phyloP scores from a whole-genome alignment of 1,140 invertebrate species.

The Neomicropteryx cornuta region DNA sequence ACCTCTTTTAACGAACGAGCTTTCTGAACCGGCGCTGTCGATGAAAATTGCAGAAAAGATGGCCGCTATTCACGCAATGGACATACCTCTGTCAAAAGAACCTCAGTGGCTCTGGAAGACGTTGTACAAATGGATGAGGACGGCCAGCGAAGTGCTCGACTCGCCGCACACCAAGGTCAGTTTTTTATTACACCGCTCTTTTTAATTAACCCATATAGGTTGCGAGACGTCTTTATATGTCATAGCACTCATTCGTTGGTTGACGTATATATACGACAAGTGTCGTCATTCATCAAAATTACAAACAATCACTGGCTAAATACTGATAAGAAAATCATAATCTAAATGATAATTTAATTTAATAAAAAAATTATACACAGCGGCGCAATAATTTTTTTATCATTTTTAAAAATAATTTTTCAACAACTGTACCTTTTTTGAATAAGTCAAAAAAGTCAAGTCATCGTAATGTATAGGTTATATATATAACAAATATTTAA shows the following conservation, averaged over 20 bases:
- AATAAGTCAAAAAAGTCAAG: no score
- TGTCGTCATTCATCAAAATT: neutral
- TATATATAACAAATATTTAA: no score
- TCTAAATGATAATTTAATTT: neutral
- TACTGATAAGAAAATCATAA: no score
- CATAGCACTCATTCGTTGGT: neutral
- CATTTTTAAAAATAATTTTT: no score
- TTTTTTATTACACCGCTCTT: no score
- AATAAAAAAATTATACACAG: neutral
- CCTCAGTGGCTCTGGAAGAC: slow-evolving; percentile 90
- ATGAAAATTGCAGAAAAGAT: slow-evolving; percentile 82
- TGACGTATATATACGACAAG: neutral
- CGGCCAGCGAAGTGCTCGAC: slow-evolving; percentile 25
- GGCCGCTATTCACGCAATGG: slow-evolving; percentile 80
- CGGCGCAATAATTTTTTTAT: no score
- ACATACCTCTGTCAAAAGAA: slow-evolving; percentile 90
- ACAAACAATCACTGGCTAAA: neutral
- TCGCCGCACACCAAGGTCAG: no score
- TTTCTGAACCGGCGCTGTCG: slow-evolving; percentile 65
- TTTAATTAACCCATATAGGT: no score
- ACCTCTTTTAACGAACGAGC: slow-evolving; percentile 64
- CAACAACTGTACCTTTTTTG: no score
- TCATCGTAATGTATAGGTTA: no score
- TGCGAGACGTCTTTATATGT: neutral
- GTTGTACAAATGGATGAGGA: slow-evolving; percentile 61